Percentiles rank a stretch among this genome's conserved stretches.
phyloP scores from a whole-genome alignment of 1,140 invertebrate genomes.

The Eupristina koningsbergeri region DNA sequence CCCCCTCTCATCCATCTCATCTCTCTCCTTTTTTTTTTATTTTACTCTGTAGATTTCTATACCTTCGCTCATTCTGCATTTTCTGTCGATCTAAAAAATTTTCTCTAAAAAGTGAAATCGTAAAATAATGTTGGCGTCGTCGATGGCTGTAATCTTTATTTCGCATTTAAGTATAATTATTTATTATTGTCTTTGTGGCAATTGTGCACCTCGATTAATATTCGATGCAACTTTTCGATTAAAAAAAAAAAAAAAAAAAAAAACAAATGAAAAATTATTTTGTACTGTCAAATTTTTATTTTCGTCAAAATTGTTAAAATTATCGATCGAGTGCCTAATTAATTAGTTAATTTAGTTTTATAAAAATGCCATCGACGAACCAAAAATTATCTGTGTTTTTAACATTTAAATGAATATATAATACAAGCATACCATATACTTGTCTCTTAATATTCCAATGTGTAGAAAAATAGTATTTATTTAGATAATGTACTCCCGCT shows the following conservation, averaged over 20 bases:
- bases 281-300: background rate
- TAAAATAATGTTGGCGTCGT: constrained; percentile 32
- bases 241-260: too few relatives aligned
- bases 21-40: constrained; percentile 49
- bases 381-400: constrained; percentile 42
- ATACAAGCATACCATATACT: constrained; percentile 48
- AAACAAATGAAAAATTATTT: constrained; percentile 42
- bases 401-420: constrained; percentile 46
- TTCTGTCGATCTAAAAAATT: constrained; percentile 37
- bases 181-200: background rate
- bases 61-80: constrained; percentile 34
- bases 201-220: background rate
- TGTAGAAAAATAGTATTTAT: constrained; percentile 70
- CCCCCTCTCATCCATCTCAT: constrained; percentile 56
- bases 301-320: background rate
- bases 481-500: constrained; percentile 61
- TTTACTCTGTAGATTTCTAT: constrained; percentile 19
- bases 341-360: too few relatives aligned
- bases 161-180: background rate
- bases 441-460: constrained; percentile 64
- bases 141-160: constrained; percentile 41
- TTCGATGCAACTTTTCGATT: constrained; percentile 6
- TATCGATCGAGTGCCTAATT: background rate
- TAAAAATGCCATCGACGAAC: constrained; percentile 32
- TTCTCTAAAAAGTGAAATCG: constrained; percentile 28